These are phyloP conservation scores for Dolichotis patagonum DNA, from an alignment of 2,113 vertebrate species.

Conservation along the genomic window DNA sequence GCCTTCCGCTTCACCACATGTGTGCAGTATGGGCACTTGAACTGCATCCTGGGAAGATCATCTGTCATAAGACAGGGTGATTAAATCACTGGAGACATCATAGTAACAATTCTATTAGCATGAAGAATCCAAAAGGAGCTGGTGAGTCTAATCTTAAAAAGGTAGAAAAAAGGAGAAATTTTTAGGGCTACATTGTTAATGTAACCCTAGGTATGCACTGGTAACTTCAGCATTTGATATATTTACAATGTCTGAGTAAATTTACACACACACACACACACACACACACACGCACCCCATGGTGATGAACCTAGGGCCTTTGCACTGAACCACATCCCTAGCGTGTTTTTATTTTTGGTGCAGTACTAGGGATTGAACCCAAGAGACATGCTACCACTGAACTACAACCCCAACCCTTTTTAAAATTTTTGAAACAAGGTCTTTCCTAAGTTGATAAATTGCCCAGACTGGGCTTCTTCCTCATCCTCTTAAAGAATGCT, in stretches of 20 bases:
- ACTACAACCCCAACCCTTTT: background rate
- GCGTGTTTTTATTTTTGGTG: background rate
- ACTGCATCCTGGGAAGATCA: slow-evolving; percentile 93
- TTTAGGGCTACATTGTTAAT: background rate
- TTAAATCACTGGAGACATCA: background rate
- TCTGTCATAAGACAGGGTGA: slow-evolving; percentile 85
- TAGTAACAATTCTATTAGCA: background rate
- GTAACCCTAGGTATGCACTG: background rate
- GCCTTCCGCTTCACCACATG: slow-evolving; percentile 99
- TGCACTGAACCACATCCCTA: background rate
- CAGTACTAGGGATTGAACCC: background rate
- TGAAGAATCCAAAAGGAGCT: background rate
- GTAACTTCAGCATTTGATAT: background rate
- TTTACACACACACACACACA: background rate
- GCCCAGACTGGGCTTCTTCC: background rate
- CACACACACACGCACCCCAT: background rate
- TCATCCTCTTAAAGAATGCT: background rate
- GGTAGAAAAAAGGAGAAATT: background rate
- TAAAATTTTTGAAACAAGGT: background rate
- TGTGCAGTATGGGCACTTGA: slow-evolving; percentile 98
- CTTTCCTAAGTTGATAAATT: background rate
- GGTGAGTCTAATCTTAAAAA: background rate
- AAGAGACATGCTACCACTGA: background rate
- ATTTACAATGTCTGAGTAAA: background rate
- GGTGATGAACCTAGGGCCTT: background rate